Evolutionary conservation across 2,113 vertebrate species (phyloP).

Genomic region (Pluvialis apricaria): DNA sequence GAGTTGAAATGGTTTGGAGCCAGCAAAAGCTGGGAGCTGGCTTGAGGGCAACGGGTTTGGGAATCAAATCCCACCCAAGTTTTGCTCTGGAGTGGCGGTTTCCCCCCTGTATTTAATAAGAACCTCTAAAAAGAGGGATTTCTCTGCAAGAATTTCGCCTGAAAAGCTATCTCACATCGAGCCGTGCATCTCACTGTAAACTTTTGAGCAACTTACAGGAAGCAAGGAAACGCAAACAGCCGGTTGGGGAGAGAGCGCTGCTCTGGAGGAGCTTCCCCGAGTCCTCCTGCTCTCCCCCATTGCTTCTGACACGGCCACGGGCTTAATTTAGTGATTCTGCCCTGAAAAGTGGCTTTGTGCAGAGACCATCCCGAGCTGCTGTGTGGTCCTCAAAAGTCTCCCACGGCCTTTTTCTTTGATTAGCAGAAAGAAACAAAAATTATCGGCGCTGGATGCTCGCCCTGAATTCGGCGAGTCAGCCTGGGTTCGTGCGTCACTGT

Average conservation of each 20-base stretch:
- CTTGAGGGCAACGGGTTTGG: background rate
- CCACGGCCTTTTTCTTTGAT: background rate
- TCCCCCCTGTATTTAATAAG: rapidly evolving
- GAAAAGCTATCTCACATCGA: rapidly evolving
- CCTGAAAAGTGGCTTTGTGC: background rate
- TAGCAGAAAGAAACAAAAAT: background rate
- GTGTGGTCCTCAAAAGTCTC: background rate
- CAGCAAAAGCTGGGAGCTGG: background rate
- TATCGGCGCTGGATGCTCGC: background rate
- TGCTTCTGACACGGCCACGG: background rate
- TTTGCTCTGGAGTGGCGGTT: background rate
- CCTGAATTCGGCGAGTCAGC: rapidly evolving
- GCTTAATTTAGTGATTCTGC: background rate
- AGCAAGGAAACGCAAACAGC: background rate
- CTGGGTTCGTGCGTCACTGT: background rate
- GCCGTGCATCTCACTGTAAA: rapidly evolving
- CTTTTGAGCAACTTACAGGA: background rate
- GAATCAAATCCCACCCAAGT: background rate
- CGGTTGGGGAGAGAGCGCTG: rapidly evolving
- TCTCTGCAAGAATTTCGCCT: background rate
- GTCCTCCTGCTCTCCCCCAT: rapidly evolving
- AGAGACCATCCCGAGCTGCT: background rate
- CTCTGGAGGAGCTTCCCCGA: background rate
- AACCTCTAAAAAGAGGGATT: background rate
- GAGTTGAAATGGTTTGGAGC: rapidly evolving